phyloP scores from a whole-genome alignment of 2,888 invertebrate genomes.

The Megamerina dolium region DNA sequence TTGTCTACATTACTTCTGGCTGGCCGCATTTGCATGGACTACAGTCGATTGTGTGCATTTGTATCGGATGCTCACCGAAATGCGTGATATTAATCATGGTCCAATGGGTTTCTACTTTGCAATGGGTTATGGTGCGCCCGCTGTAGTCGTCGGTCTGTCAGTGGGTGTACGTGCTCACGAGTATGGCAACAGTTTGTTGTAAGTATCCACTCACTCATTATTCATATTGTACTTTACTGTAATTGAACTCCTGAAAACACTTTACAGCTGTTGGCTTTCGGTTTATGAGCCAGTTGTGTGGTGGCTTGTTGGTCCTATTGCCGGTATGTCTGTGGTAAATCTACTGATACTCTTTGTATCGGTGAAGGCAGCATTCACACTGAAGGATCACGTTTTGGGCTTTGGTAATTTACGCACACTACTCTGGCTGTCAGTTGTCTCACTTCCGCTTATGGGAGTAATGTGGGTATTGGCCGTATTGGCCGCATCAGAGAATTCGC shows the following conservation, averaged over 20 bases:
- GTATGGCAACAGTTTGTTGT: slow-evolving; percentile 92
- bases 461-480: slow-evolving; percentile 82
- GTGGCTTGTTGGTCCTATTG: slow-evolving; percentile 90
- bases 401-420: slow-evolving; percentile 78
- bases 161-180: slow-evolving; percentile 91
- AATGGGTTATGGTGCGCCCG: slow-evolving; percentile 87
- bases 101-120: slow-evolving; percentile 89
- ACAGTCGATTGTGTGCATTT: slow-evolving; percentile 88
- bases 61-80: slow-evolving; percentile 89
- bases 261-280: slow-evolving; percentile 84
- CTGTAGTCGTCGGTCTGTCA: slow-evolving; percentile 82
- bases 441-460: slow-evolving; percentile 74
- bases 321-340: slow-evolving; percentile 69
- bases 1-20: slow-evolving; percentile 87
- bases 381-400: slow-evolving; percentile 84
- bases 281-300: slow-evolving; percentile 90
- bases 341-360: slow-evolving; percentile 77
- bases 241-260: not conserved
- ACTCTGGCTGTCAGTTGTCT: slow-evolving; percentile 80
- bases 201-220: slow-evolving; percentile 57
- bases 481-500: slow-evolving; percentile 67
- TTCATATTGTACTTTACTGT: not conserved
- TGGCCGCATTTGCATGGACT: slow-evolving; percentile 85
- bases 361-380: slow-evolving; percentile 82
- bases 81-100: slow-evolving; percentile 93